phyloP scores from a whole-genome alignment of 2,888 invertebrate genomes.

The Hemicrepidius hirtus region DNA sequence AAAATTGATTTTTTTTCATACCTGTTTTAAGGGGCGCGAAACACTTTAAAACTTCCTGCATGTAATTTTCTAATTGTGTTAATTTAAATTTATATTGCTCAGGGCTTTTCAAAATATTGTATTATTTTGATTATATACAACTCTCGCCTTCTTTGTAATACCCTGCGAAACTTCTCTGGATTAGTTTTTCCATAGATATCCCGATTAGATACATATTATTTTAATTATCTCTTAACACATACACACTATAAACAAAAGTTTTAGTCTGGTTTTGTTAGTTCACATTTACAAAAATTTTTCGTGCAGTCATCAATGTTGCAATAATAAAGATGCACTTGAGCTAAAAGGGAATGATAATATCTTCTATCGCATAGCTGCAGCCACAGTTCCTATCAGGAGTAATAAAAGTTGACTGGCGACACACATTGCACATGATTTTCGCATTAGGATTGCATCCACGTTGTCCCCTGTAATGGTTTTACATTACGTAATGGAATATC shows the following conservation, averaged over 20 bases:
- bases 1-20: constrained; percentile 22
- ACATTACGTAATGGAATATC: background rate
- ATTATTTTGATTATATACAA: constrained; percentile 52
- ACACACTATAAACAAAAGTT: constrained; percentile 49
- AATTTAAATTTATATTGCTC: constrained; percentile 33
- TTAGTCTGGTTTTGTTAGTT: constrained; percentile 36
- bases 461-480: constrained; percentile 82
- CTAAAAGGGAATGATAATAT: constrained; percentile 41
- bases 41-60: constrained; percentile 23
- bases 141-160: constrained; percentile 40
- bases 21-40: background rate
- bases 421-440: constrained; percentile 75
- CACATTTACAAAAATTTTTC: constrained; percentile 40
- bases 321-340: constrained; percentile 48
- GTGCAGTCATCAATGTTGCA: constrained; percentile 41
- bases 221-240: constrained; percentile 47
- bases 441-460: constrained; percentile 91
- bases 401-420: constrained; percentile 68
- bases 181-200: constrained; percentile 41
- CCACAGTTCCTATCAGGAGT: constrained; percentile 66
- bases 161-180: constrained; percentile 49
- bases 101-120: constrained; percentile 35
- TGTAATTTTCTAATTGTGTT: constrained; percentile 27
- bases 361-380: constrained; percentile 69
- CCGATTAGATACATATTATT: constrained; percentile 25